Evolutionary conservation across 2,797 vertebrate species (phyloP).

Genomic region (Neosilurus mollespiculum): DNA sequence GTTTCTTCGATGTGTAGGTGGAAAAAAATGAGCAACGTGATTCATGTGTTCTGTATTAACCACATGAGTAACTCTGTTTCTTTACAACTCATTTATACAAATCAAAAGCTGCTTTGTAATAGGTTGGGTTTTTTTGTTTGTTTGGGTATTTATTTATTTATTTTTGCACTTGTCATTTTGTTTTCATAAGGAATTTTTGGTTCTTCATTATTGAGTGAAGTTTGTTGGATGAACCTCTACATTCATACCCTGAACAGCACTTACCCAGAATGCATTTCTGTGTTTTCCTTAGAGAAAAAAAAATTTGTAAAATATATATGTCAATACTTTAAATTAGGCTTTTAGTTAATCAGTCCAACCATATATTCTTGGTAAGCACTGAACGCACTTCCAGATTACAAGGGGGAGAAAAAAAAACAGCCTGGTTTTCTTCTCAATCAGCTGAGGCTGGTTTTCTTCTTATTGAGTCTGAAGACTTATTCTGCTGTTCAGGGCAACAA

Average conservation of each 20-base stretch:
- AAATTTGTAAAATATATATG: neutral
- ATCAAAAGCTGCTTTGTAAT: neutral
- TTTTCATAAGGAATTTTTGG: neutral
- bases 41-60: neutral
- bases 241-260: neutral
- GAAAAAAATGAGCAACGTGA: no score
- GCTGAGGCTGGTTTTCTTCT: neutral
- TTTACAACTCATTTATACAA: neutral
- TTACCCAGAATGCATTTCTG: neutral
- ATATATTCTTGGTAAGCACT: no score
- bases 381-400: no score
- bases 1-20: neutral
- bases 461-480: neutral
- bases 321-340: neutral
- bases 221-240: neutral
- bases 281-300: no score
- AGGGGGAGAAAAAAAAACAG: neutral
- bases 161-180: neutral
- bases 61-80: neutral
- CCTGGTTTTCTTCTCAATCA: neutral
- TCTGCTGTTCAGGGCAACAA: neutral
- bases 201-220: neutral
- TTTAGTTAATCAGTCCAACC: neutral
- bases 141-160: neutral
- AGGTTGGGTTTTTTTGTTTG: no score